Base-by-base conservation (phyloP, 1,140 invertebrate genomes). In the Acromyrmex heyeri region DNA sequence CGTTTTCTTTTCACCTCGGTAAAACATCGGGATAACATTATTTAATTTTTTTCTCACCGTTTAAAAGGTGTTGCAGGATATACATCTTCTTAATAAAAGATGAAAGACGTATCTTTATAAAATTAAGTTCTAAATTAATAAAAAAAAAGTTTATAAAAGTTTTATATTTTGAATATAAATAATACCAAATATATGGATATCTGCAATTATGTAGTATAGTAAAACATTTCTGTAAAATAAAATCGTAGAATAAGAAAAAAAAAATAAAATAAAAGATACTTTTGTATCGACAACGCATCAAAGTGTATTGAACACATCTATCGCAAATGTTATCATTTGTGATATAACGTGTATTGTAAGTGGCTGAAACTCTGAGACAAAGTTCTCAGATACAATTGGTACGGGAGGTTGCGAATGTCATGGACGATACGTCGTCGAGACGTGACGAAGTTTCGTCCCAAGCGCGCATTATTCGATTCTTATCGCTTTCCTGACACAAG, bases 401-500 rank as follows among this genome's bases (percentile, higher is more conserved):
- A 38, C 38, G 65, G 14, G 21, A 27, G 75, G 38, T 55, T 69
- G 85, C 81, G 82, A 86, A 76, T 88, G 72, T 86, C 87, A 70
- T 57, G 69, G 69, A 64, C 82, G 69, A 10, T 57, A 44, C 67
- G 85, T 73, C 79, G n/a, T 10, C 48, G 72, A 69, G 62, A 59
- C 62, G 75, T 48, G 75, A 72, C 50, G 16, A 57, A 86, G 57
- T 76, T 88, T 72, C 83, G 62, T 62, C 7, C 30, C 24, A 69
- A 81, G 87, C 79, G 85, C 87, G 69, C 62, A 27, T 48, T 34
- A n/a, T 78, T 77, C 89, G 88, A 90, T 87, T 87, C 79, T 90
- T 90, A 90, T 90, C 86, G 76, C 3, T 48, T 69, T 3, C 18
- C 34, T 50, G 72, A 65, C 65, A 55, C 53, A 65, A 82, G 53